Evolutionary conservation across 2,888 invertebrate species (phyloP), one percentile per base, ranked within the genome.

Genomic region (Drosophila demipolita): DNA sequence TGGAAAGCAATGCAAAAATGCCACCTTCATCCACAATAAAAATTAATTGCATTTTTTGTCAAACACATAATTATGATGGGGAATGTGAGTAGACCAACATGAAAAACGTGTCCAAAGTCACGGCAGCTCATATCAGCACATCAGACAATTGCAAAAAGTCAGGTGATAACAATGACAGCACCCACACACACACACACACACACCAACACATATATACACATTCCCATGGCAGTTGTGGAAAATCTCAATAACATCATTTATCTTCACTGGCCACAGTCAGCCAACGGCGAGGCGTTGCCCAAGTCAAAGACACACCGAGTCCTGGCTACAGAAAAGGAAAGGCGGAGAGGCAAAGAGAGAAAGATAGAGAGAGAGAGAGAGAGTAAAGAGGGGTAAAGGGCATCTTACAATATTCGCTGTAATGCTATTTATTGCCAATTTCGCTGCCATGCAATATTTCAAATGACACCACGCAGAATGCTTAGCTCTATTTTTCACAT

Each of bases 231-330:
- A 40, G 42, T 72, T 58, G 54, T 49, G 54, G 52, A 29, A 69
- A 66, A 66, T 63, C 58, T 75, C 64, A 73, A 88, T 65, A 82
- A 78, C 90, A 90, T 90, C 85, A 86, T 86, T 86, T 89, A 86
- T 86, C 86, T 86, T 88, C 57, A 49, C 61, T 58, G 70, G 74
- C 68, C 67, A 59, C 53, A 52, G 64, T 36, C 78, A 73, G 57
- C 32, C 59, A 60, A 52, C 63, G 53, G 52, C 62, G 48, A 71
- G 66, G 58, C 67, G 59, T 63, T 60, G 60, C 42, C 52, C 52
- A 61, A 74, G 75, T 62, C 63, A 66, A 61, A 60, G 66, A 57
- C 77, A 54, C 45, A 35, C 61, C 35, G 32, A 55, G 45, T 58
- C 54, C 55, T 1, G n/a, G 8, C 12, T n/a, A 1, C 6, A 17